Percentiles rank a stretch among this genome's conserved stretches.
These are phyloP conservation scores for Tapirus terrestris DNA, from an alignment of 2,113 vertebrate genomes.

Conservation along the genomic window DNA sequence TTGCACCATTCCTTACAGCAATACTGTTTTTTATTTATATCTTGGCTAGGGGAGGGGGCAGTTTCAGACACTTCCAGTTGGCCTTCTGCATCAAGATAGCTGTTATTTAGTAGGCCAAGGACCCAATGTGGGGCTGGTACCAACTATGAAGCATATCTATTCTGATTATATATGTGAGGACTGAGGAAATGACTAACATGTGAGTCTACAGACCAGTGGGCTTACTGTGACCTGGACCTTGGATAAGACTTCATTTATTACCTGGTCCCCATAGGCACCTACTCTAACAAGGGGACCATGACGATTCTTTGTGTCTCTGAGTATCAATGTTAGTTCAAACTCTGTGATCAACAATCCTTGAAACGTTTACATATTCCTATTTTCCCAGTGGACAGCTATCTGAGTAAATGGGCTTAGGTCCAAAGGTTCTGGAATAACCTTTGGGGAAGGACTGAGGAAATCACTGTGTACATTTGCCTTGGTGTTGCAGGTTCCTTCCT, in stretches of 20 bases:
- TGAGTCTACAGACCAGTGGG: neutral
- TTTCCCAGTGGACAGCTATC: neutral
- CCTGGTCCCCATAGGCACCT: neutral
- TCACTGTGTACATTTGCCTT: neutral
- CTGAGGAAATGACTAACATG: neutral
- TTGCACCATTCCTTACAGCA: neutral
- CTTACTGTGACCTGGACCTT: neutral
- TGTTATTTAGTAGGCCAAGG: neutral
- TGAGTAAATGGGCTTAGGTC: slow-evolving; percentile 13
- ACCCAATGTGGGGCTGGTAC: neutral
- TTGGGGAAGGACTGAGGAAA: neutral
- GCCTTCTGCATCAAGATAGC: neutral
- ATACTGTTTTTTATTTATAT: neutral
- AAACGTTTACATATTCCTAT: neutral
- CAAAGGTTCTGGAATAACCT: neutral
- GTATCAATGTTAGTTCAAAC: neutral
- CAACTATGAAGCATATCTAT: neutral
- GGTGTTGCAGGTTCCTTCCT: neutral
- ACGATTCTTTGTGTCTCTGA: neutral
- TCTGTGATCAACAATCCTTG: neutral
- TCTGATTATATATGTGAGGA: neutral
- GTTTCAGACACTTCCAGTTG: neutral
- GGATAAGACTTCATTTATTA: neutral
- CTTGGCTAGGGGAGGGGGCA: neutral
- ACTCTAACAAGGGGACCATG: neutral